phyloP scores from a whole-genome alignment of 2,888 invertebrate species.

The Tenthredo amoena region DNA sequence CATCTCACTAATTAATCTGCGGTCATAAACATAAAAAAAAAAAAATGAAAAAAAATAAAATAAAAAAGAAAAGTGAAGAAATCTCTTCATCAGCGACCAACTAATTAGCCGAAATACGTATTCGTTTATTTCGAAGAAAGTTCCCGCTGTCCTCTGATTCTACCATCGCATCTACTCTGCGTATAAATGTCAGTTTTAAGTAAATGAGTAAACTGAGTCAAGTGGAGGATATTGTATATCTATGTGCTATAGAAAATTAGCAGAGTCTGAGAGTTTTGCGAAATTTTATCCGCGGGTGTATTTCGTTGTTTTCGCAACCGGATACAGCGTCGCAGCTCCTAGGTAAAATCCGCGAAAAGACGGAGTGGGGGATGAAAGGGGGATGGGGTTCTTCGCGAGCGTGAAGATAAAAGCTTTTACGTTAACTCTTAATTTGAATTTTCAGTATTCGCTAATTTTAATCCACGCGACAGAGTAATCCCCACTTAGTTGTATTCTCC shows the following conservation, averaged over 20 bases:
- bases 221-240: too few relatives aligned
- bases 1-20: neutral
- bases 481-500: neutral
- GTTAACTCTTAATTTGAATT: conserved; percentile 27
- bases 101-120: too few relatives aligned
- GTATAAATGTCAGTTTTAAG: too few relatives aligned
- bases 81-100: too few relatives aligned
- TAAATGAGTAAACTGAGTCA: too few relatives aligned
- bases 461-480: conserved; percentile 13
- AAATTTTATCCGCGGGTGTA: neutral
- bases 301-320: neutral
- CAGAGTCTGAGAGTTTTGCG: neutral
- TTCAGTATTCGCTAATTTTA: conserved; percentile 14
- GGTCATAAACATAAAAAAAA: neutral
- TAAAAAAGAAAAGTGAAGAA: neutral
- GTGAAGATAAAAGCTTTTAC: conserved; percentile 4
- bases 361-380: neutral
- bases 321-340: neutral
- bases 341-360: neutral
- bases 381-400: neutral
- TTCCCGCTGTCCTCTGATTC: too few relatives aligned
- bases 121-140: too few relatives aligned
- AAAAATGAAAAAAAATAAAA: too few relatives aligned
- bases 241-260: neutral
- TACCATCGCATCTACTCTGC: too few relatives aligned